These are phyloP conservation scores for Trypoxylus dichotomus DNA, from an alignment of 1,140 invertebrate species.

Conservation along the genomic window DNA sequence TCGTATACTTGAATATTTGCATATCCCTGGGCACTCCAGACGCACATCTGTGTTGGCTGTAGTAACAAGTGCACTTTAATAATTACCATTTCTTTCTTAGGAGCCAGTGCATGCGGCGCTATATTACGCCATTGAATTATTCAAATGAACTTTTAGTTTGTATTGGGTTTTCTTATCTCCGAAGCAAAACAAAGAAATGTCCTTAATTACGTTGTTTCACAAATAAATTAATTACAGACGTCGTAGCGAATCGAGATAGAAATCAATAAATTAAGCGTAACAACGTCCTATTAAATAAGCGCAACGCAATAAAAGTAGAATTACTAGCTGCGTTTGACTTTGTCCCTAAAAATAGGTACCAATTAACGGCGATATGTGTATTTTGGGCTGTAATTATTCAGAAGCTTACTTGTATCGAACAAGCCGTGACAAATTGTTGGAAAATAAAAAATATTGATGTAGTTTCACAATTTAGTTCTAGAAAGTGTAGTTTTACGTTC, in stretches of 20 bases:
- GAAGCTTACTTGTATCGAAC: background rate
- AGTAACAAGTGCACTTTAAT: conserved; percentile 8
- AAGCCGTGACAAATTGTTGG: background rate
- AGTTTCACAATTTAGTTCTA: background rate
- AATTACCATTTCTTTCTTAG: background rate
- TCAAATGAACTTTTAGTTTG: background rate
- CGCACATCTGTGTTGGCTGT: background rate
- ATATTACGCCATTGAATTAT: background rate
- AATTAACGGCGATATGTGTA: background rate
- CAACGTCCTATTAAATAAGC: background rate
- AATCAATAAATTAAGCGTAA: background rate
- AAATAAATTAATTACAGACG: conserved; percentile 18
- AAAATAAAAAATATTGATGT: background rate
- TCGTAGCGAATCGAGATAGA: background rate
- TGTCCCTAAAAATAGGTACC: background rate
- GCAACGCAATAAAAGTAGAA: background rate
- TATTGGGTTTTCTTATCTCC: background rate
- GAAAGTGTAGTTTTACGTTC: too few species aligned
- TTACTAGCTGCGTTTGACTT: background rate
- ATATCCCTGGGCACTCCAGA: background rate
- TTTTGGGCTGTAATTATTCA: background rate
- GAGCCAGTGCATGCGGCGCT: background rate
- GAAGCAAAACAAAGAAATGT: conserved; percentile 9
- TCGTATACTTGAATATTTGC: background rate
- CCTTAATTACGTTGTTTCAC: conserved; percentile 9